Evolutionary conservation across 2,797 vertebrate genomes (phyloP), one percentile per base, ranked within the genome.

Genomic region (Scolopax bukidnonensis): DNA sequence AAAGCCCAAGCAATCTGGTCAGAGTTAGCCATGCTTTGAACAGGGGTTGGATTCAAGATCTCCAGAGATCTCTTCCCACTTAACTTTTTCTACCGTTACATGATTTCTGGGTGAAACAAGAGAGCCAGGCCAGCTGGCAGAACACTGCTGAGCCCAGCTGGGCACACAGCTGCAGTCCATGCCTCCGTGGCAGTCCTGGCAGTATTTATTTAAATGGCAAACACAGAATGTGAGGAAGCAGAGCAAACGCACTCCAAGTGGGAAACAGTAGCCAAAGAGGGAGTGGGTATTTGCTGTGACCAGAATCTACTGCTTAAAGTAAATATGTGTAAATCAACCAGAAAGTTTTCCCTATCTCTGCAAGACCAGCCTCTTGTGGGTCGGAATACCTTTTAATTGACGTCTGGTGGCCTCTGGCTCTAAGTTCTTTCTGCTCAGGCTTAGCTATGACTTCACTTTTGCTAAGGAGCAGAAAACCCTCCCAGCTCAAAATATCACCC

Each of bases 281-380:
- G 82, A 91, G 64, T 63, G 67, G 12, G 54, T 94, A 57, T 94
- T 94, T 91, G 71, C 71, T n/a, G 43, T 87, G 38, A 83, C 64
- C 38, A 59, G 68, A 75, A 89, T 87, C 89, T 91, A 51, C 61
- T 91, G 40, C 56, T 54, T 87, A 40, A 59, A 83, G 87, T 94
- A 92, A 96, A 60, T 94, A 91, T 85, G 83, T 41, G 64, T 85
- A 67, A 69, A 87, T 65, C n/a, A 59, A 59, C 32, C 20, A 51
- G 59, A 5, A 80, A 69, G 12, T 70, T 43, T 59, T 59, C 56
- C 56, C 87, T 85, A 77, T 71, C 51, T 19, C 23, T 70, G 32
- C 9, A 38, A 73, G 56, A 69, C 33, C 24, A 69, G 50, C 54
- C 12, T 85, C 27, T 67, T 79, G 24, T 0, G 4, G 17, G 10